A percentile compares a stretch with the other conserved stretches of the same genome.
phyloP scores from a whole-genome alignment of 2,113 vertebrate species.

The Porphyrio hochstetteri region DNA sequence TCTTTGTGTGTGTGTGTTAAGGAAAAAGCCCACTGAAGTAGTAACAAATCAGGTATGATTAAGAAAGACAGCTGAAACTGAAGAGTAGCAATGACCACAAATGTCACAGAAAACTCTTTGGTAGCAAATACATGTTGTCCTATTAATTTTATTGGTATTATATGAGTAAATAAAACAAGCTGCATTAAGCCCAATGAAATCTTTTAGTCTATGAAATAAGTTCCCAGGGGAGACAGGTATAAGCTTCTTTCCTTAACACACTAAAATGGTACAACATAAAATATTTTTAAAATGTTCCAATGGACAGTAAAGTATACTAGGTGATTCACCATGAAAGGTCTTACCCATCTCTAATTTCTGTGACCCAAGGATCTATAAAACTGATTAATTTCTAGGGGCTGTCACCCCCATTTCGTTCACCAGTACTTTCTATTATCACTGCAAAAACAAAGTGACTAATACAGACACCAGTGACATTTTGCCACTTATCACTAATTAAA shows the following conservation, averaged over 20 bases:
- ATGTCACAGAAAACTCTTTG: neutral
- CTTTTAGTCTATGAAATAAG: neutral
- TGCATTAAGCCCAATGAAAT: neutral
- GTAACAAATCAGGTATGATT: neutral
- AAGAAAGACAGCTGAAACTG: neutral
- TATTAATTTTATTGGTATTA: neutral
- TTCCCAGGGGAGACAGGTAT: neutral
- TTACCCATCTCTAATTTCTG: neutral
- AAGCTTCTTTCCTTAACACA: neutral
- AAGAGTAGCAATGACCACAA: neutral
- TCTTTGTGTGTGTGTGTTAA: neutral
- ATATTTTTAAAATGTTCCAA: neutral
- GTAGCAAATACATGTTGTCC: neutral
- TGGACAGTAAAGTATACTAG: neutral
- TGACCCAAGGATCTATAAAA: neutral
- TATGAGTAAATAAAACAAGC: neutral
- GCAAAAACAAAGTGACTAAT: neutral
- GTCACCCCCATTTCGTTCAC: neutral
- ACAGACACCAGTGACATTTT: neutral
- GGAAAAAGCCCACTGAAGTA: neutral
- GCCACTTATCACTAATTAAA: conserved; percentile 16
- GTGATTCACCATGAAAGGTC: neutral
- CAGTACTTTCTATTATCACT: conserved; percentile 17
- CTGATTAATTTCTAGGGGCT: neutral
- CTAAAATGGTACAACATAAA: neutral